These are phyloP conservation scores for Galaxea fascicularis DNA, from an alignment of 92 coral and sea anemone genomes.

Conservation along the genomic window DNA sequence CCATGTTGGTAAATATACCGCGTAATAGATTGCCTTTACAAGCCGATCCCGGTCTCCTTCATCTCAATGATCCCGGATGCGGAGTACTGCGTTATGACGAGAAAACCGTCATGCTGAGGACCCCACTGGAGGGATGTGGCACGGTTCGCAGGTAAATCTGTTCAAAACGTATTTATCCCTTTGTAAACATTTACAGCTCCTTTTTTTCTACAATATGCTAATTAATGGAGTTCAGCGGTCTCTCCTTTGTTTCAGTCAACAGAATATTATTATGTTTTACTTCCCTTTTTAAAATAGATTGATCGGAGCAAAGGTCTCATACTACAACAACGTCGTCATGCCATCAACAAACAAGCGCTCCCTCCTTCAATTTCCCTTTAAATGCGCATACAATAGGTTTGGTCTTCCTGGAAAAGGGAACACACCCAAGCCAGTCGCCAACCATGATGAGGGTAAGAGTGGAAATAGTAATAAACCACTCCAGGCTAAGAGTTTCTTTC, in stretches of 20 bases:
- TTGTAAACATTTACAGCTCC: no score
- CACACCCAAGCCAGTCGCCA: neutral
- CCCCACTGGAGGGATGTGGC: slow-evolving; percentile 68
- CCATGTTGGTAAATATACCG: slow-evolving; percentile 51
- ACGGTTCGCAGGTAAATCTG: slow-evolving; percentile 61
- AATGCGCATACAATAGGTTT: slow-evolving; percentile 38
- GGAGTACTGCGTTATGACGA: slow-evolving; percentile 36
- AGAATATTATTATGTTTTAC: neutral
- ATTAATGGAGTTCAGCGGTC: neutral
- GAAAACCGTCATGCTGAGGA: slow-evolving; percentile 39
- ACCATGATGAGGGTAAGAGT: neutral
- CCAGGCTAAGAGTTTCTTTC: no score
- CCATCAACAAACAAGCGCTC: slow-evolving; percentile 1
- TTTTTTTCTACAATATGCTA: no score
- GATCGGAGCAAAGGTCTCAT: neutral
- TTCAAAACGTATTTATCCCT: neutral
- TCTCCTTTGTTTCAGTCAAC: neutral
- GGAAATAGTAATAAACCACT: neutral
- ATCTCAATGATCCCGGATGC: slow-evolving; percentile 68
- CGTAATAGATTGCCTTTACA: slow-evolving; percentile 22
- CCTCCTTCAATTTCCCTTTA: slow-evolving; percentile 37
- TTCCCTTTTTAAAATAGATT: neutral
- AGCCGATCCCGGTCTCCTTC: slow-evolving; percentile 56
- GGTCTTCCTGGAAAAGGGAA: slow-evolving; percentile 2
- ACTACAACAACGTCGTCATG: slow-evolving; percentile 2